Conservation (phyloP, 2,113 vertebrate species). For the Ophthalmolycus amberensis region DNA sequence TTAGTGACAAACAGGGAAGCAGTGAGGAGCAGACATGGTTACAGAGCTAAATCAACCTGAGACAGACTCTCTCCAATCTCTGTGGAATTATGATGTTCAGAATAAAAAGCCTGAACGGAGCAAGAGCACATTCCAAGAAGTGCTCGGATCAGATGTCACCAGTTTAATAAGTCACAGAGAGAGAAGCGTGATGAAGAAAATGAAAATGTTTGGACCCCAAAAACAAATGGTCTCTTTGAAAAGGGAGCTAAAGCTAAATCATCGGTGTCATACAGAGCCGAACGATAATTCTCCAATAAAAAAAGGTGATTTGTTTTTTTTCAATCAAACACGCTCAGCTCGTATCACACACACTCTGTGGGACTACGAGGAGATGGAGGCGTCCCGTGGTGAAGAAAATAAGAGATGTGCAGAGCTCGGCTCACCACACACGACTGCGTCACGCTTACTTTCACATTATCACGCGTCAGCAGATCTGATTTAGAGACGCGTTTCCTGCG, state of each 20-base stretch:
- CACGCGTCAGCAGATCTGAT: constrained; percentile 16
- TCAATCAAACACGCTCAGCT: constrained; percentile 19
- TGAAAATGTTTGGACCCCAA: constrained; percentile 17
- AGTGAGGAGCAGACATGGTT: not conserved
- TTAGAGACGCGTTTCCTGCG: not conserved
- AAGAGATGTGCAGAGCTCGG: not conserved
- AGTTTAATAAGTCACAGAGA: constrained; percentile 32
- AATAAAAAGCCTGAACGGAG: constrained; percentile 20
- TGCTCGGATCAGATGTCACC: constrained; percentile 27
- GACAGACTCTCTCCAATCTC: not conserved
- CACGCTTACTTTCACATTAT: constrained; percentile 4
- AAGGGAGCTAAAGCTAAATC: constrained; percentile 21
- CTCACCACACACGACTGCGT: constrained; percentile 1
- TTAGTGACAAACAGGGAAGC: not conserved
- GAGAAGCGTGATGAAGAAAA: constrained; percentile 29
- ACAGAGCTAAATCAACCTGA: constrained; percentile 7
- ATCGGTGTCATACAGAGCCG: not conserved
- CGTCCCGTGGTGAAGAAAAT: constrained; percentile 2
- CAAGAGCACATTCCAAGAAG: not conserved
- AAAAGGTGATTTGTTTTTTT: not conserved
- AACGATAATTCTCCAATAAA: constrained; percentile 52
- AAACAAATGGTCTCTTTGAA: constrained; percentile 28
- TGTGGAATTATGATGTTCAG: constrained; percentile 9
- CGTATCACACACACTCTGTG: not conserved
- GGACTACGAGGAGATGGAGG: not conserved